Conservation (phyloP, 2,797 vertebrate species). For the Bradypodion ventrale region DNA sequence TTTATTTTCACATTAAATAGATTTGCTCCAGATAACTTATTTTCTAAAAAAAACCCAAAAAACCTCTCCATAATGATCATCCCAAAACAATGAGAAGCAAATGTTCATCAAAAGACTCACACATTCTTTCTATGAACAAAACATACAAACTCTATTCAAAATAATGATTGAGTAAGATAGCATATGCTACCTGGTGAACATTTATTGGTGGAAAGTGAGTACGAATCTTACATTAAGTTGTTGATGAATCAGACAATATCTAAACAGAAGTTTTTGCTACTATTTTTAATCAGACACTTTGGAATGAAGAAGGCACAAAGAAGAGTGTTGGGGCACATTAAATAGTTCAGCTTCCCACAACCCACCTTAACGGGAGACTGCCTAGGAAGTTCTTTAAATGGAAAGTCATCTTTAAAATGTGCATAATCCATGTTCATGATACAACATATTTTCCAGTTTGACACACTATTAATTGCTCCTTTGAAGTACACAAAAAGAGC, state of each 20-base stretch:
- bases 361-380: not conserved
- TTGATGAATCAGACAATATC: not conserved
- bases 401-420: not conserved
- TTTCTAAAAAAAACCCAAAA: conserved; percentile 2
- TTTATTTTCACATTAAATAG: not conserved
- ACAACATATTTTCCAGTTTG: not conserved
- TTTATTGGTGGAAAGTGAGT: not conserved
- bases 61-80: conserved; percentile 7
- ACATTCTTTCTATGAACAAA: not conserved
- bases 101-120: not conserved
- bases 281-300: not conserved
- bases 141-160: not conserved
- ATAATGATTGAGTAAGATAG: not conserved
- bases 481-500: no score
- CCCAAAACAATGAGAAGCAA: not conserved
- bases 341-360: not conserved
- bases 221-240: not conserved
- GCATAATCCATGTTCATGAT: not conserved
- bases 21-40: not conserved
- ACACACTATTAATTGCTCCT: not conserved
- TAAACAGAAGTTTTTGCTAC: not conserved
- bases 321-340: not conserved
- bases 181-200: not conserved
- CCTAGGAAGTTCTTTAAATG: not conserved
- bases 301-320: not conserved